These are phyloP conservation scores for Megalops atlanticus DNA, from an alignment of 2,113 vertebrate genomes.

Conservation along the genomic window DNA sequence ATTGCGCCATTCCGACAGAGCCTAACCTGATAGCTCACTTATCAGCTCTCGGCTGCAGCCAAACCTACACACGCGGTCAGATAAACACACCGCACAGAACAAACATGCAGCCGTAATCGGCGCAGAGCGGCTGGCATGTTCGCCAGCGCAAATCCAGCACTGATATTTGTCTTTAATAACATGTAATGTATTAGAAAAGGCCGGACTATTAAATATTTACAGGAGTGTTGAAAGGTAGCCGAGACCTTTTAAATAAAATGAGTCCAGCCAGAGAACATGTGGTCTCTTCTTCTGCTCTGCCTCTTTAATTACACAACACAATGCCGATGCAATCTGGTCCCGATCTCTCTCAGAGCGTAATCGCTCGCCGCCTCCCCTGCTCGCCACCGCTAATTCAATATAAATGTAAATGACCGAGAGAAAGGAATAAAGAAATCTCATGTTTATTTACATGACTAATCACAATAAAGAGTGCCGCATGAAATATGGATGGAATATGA, in stretches of 20 bases:
- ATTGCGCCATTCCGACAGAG: too few relatives aligned
- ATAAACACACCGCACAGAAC: neutral
- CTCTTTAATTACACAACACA: constrained; percentile 64
- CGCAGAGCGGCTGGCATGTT: too few relatives aligned
- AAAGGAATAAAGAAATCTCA: constrained; percentile 33
- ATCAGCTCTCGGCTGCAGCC: too few relatives aligned
- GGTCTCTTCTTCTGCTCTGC: constrained; percentile 21
- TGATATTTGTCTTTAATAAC: constrained; percentile 53
- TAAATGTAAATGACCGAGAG: constrained; percentile 68
- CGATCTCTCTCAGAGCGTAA: constrained; percentile 71
- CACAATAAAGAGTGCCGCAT: constrained; percentile 24
- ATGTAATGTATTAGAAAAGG: constrained; percentile 39
- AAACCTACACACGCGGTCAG: neutral
- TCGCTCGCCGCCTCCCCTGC: constrained; percentile 54
- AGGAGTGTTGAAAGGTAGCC: constrained; percentile 38
- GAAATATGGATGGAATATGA: constrained; percentile 22
- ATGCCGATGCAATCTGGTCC: constrained; percentile 60
- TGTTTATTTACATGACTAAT: constrained; percentile 36
- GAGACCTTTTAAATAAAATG: constrained; percentile 59
- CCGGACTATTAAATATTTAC: constrained; percentile 51
- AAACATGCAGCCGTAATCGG: neutral
- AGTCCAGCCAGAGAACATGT: constrained; percentile 50
- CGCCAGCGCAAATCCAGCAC: constrained; percentile 32
- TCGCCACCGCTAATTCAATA: constrained; percentile 68
- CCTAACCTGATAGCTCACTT: neutral